Conservation (phyloP, 2,797 vertebrate genomes). For the Orestias chungarensis region DNA sequence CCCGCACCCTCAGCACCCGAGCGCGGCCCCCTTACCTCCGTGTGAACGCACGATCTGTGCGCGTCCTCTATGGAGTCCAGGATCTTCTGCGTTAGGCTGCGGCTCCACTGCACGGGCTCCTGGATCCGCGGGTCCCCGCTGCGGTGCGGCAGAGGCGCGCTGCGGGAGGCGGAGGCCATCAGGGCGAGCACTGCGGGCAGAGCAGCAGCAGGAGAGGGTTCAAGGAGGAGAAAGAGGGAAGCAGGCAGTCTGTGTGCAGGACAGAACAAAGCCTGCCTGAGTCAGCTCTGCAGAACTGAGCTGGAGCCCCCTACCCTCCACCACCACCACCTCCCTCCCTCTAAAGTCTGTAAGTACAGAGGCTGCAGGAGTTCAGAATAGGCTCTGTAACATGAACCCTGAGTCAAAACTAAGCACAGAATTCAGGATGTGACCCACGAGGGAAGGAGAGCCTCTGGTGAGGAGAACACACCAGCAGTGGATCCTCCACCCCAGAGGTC, state of each 20-base stretch:
- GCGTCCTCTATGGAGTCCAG: conserved; percentile 58
- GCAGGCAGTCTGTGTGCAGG: conserved; percentile 7
- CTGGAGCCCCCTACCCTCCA: conserved; percentile 15
- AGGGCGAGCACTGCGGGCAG: conserved; percentile 51
- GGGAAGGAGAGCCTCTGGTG: background rate
- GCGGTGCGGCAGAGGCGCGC: conserved; percentile 66
- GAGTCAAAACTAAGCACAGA: conserved; percentile 23
- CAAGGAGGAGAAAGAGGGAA: background rate
- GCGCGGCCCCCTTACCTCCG: conserved; percentile 60
- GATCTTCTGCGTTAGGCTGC: conserved; percentile 77
- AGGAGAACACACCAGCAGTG: too few species aligned
- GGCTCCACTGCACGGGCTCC: conserved; percentile 65
- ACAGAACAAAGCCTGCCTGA: conserved; percentile 52
- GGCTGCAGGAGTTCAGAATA: conserved; percentile 40
- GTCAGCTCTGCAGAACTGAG: conserved; percentile 39
- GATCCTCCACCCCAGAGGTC: too few species aligned
- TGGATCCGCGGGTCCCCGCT: conserved; percentile 57
- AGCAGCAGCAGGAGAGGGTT: background rate
- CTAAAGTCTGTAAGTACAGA: background rate
- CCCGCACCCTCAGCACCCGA: background rate
- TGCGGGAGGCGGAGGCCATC: conserved; percentile 59
- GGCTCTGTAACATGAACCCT: conserved; percentile 49
- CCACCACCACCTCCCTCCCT: conserved; percentile 7
- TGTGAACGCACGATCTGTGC: conserved; percentile 66
- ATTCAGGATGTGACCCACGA: background rate